These are phyloP conservation scores for Meriones psammophilus DNA, from an alignment of 2,797 vertebrate genomes.

Conservation along the genomic window DNA sequence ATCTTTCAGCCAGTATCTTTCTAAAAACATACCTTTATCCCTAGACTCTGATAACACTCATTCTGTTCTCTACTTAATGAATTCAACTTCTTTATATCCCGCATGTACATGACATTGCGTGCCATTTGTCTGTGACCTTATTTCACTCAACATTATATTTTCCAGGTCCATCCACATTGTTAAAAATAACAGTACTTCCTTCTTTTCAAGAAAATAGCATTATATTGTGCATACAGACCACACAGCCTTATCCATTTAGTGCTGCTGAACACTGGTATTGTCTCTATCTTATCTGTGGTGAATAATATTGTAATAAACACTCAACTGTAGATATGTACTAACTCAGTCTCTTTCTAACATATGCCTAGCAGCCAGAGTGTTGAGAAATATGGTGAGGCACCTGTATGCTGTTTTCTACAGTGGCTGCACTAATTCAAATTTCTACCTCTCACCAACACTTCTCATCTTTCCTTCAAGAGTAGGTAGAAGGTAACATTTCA, in stretches of 20 bases:
- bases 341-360: neutral
- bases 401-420: neutral
- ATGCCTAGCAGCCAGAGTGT: neutral
- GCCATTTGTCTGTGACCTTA: neutral
- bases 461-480: neutral
- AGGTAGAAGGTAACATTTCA: neutral
- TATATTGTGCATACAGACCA: neutral
- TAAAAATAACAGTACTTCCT: neutral
- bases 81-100: neutral
- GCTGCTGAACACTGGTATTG: neutral
- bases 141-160: neutral
- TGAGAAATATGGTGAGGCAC: neutral
- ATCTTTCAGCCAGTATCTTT: neutral
- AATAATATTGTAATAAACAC: neutral
- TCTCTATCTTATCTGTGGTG: neutral
- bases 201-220: neutral
- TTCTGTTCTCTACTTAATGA: neutral
- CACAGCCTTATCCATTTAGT: neutral
- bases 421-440: neutral
- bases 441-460: neutral
- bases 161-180: neutral
- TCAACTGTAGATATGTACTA: neutral
- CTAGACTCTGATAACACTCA: neutral
- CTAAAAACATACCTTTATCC: neutral
- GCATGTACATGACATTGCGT: neutral